Percentiles rank a stretch among this genome's conserved stretches.
phyloP scores from a whole-genome alignment of 2,888 invertebrate species.

The Sympetrum striolatum region DNA sequence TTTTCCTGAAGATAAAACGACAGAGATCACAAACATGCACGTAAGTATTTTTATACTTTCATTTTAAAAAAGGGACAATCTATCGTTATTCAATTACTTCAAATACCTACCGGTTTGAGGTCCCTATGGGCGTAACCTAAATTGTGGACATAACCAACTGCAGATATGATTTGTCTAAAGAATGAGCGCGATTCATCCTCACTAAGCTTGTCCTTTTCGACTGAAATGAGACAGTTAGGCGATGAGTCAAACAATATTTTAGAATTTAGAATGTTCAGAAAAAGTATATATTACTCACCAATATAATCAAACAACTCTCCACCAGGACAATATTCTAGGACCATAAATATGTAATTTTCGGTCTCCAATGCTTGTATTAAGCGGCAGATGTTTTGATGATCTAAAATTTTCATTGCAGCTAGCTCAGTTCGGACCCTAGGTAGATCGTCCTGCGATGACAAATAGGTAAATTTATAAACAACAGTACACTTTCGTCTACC shows the following conservation, averaged over 20 bases:
- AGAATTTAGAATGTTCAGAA: background rate
- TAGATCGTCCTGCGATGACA: slow-evolving; percentile 69
- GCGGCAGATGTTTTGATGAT: slow-evolving; percentile 78
- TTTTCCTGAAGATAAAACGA: slow-evolving; percentile 69
- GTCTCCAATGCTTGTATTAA: slow-evolving; percentile 81
- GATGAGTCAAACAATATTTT: background rate
- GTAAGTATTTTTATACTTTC: too few species aligned
- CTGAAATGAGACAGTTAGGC: slow-evolving; percentile 55
- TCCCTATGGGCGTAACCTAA: slow-evolving; percentile 81
- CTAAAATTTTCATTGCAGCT: slow-evolving; percentile 72
- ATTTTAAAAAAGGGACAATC: background rate
- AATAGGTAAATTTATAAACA: background rate
- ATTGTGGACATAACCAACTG: slow-evolving; percentile 78
- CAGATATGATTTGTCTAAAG: slow-evolving; percentile 79
- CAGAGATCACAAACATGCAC: background rate
- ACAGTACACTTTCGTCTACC: background rate
- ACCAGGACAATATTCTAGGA: slow-evolving; percentile 84
- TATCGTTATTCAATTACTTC: background rate
- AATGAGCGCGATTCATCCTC: slow-evolving; percentile 78
- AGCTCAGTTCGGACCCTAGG: slow-evolving; percentile 76
- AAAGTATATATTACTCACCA: slow-evolving; percentile 54
- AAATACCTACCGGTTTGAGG: slow-evolving; percentile 74
- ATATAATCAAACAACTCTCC: slow-evolving; percentile 88
- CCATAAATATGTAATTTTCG: slow-evolving; percentile 73
- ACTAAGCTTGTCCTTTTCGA: slow-evolving; percentile 72